Evolutionary conservation across 2,888 invertebrate genomes (phyloP).

Genomic region (Scaptomyza parva): DNA sequence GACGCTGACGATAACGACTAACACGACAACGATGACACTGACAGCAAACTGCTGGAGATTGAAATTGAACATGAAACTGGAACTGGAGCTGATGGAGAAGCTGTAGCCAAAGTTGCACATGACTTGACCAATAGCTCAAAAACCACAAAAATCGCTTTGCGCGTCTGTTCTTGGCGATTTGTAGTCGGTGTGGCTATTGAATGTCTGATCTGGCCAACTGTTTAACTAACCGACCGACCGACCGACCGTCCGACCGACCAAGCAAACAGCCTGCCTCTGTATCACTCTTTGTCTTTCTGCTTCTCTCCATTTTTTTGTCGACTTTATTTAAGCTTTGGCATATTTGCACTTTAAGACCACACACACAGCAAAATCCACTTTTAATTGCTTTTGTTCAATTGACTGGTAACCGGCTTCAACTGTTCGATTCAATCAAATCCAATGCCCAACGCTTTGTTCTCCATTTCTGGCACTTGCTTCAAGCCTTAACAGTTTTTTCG

Average conservation of each 20-base stretch:
- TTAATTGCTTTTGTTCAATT: conserved; percentile 83
- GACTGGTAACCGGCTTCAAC: conserved; percentile 64
- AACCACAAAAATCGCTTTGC: conserved; percentile 69
- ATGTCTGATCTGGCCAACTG: conserved; percentile 44
- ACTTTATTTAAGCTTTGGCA: conserved; percentile 71
- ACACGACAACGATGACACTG: conserved; percentile 28
- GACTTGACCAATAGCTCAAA: conserved; percentile 29
- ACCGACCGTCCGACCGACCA: no score
- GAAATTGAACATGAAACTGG: background rate
- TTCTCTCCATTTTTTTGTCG: conserved; percentile 25
- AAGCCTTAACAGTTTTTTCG: conserved; percentile 12
- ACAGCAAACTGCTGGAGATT: conserved; percentile 4
- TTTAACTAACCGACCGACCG: conserved; percentile 21
- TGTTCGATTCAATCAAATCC: conserved; percentile 66
- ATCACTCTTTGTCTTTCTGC: background rate
- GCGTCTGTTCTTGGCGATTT: conserved; percentile 31
- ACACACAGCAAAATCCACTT: conserved; percentile 73
- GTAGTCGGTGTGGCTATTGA: conserved; percentile 21
- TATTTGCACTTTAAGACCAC: conserved; percentile 74
- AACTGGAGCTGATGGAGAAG: background rate
- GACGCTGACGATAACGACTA: conserved; percentile 19
- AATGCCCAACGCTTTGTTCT: conserved; percentile 54
- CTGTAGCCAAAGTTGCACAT: conserved; percentile 10
- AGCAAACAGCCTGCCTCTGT: conserved; percentile 3
- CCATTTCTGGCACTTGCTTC: conserved; percentile 20